Percentiles rank a stretch among this genome's conserved stretches.
phyloP scores from a whole-genome alignment of 1,140 invertebrate genomes.

The Dendroctonus valens region DNA sequence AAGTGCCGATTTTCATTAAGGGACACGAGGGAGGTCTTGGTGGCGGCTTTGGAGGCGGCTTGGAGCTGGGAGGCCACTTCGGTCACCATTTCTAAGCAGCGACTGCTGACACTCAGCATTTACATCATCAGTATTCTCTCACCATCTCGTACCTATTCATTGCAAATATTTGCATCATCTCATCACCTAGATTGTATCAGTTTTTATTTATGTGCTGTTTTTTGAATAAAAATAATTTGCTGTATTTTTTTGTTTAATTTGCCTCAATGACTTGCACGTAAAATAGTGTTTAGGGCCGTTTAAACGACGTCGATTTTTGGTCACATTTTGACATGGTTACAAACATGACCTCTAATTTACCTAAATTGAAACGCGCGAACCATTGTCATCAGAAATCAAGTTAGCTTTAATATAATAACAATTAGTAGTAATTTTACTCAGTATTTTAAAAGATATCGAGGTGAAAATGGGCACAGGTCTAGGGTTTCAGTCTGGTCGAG shows the following conservation, averaged over 20 bases:
- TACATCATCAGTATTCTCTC: constrained; percentile 7
- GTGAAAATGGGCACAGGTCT: no score
- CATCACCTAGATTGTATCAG: constrained; percentile 18
- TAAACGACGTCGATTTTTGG: no score
- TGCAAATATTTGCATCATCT: constrained; percentile 1
- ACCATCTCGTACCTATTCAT: constrained; percentile 21
- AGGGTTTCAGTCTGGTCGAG: no score
- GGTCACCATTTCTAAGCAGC: constrained; percentile 22
- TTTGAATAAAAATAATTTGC: not conserved
- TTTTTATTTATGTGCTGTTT: constrained; percentile 5
- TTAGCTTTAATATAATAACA: no score
- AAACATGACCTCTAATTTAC: no score
- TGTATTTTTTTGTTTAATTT: not conserved
- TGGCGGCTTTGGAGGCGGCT: constrained; percentile 27
- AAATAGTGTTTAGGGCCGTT: no score
- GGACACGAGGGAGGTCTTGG: constrained; percentile 31
- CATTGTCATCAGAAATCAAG: no score
- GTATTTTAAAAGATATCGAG: no score
- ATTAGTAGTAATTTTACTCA: no score
- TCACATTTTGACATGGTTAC: no score
- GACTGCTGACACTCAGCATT: constrained; percentile 4
- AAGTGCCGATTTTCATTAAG: constrained; percentile 41
- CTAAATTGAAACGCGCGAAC: no score
- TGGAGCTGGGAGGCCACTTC: constrained; percentile 12
- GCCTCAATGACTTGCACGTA: no score